Base-by-base conservation (phyloP, 1,140 invertebrate species). In the Penaeus indicus region DNA sequence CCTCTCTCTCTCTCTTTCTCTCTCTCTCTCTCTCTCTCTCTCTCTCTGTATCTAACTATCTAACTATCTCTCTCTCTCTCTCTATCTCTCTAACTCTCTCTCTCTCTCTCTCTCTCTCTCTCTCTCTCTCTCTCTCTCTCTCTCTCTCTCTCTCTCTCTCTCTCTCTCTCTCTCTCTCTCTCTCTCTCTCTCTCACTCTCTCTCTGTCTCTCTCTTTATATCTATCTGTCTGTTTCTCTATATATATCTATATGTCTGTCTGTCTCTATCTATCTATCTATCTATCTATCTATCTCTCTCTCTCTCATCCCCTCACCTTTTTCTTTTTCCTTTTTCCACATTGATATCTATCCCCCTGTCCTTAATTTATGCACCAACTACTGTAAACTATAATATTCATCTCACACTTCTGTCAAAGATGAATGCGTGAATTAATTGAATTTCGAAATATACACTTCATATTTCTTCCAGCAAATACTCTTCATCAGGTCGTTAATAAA, bases 1-100 rank as follows among this genome's bases (percentile, higher is more conserved):
- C 77, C 69, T 77, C 67, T 85, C 72, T 77, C 84, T 85, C 84
- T 85, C 72, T 77, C 69, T 77, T 25, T 85, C 42, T 75, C 47
- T 85, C 54, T 85, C 84, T 85, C 69, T 77, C 69, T 77, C 47
- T 77, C 84, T 61, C 42, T 77, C 1, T 77, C 32, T 32, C 32
- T 32, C 32, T 32, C 32, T 32, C 32, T 32, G n/a, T n/a, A 32
- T 47, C n/a, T n/a, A n/a, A n/a, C n/a, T n/a, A n/a, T n/a, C n/a
- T n/a, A n/a, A n/a, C 32, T 32, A 0, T 32, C 32, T 32, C 32
- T 32, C 62, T 47, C 62, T 22, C 32, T 64, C 64, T 22, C 22
- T 69, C 19, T 42, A 0, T 42, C 22, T 42, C 27, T 27, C 27
- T 69, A 18, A 10, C 19, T 63, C 27, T 69, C 22, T 82, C 22